phyloP scores from a whole-genome alignment of 1,140 invertebrate genomes.

The Zelostemma sp. region DNA sequence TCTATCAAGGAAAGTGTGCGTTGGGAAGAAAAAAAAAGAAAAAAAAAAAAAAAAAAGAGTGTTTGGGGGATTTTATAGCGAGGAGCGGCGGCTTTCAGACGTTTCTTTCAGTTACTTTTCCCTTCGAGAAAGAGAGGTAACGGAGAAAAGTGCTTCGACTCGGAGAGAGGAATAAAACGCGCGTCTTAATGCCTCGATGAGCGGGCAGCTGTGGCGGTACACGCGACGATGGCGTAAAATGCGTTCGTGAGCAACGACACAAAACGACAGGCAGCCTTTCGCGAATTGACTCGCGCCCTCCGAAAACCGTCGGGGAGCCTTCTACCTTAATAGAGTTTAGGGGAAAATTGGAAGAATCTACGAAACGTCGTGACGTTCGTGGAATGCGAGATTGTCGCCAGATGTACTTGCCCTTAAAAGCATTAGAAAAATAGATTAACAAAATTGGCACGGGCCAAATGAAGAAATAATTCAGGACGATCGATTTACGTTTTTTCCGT shows the following conservation, averaged over 20 bases:
- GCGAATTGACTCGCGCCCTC: slow-evolving; percentile 42
- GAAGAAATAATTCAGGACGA: too few relatives aligned
- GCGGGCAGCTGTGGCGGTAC: slow-evolving; percentile 21
- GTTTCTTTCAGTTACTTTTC: background rate
- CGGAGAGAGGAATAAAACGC: slow-evolving; percentile 27
- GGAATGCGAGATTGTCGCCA: background rate
- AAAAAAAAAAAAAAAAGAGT: background rate
- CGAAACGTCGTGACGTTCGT: slow-evolving; percentile 4
- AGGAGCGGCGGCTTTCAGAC: background rate
- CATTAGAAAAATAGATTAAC: slow-evolving; percentile 6
- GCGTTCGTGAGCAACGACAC: slow-evolving; percentile 45
- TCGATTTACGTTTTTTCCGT: too few relatives aligned
- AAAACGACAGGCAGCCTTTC: slow-evolving; percentile 46
- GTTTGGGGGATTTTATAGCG: background rate
- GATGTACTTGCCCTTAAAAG: background rate
- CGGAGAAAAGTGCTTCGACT: slow-evolving; percentile 26
- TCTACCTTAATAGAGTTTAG: background rate
- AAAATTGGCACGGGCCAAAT: too few relatives aligned
- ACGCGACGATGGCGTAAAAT: slow-evolving; percentile 42
- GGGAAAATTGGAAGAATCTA: slow-evolving; percentile 1
- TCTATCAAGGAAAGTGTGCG: too few relatives aligned
- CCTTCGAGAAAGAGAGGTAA: slow-evolving; percentile 28
- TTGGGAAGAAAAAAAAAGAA: background rate
- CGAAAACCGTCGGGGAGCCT: slow-evolving; percentile 12
- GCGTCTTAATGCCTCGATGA: slow-evolving; percentile 33